Evolutionary conservation across 2,888 invertebrate species (phyloP).

Genomic region (Chymomyza caudatula): DNA sequence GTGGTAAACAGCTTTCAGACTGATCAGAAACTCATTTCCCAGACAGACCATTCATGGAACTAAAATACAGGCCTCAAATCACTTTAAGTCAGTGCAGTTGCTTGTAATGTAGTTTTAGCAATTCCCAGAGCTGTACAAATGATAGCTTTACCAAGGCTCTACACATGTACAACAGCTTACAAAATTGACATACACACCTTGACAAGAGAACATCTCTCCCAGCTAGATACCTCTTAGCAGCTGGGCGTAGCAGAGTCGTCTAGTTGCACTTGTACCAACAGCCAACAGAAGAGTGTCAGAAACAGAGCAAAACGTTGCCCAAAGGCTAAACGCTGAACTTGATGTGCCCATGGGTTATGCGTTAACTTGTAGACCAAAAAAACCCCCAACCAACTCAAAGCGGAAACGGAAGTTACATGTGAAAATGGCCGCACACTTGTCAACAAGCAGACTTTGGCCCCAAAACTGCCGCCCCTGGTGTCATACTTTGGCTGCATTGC

Average conservation of each 20-base stretch:
- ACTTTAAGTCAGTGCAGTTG: neutral
- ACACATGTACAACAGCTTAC: conserved; percentile 43
- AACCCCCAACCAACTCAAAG: conserved; percentile 55
- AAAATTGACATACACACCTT: conserved; percentile 33
- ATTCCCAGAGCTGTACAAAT: neutral
- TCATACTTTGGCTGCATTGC: neutral
- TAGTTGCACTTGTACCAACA: conserved; percentile 42
- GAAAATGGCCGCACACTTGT: conserved; percentile 42
- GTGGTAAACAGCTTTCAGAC: neutral
- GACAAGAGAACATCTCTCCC: neutral
- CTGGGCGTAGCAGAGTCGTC: conserved; percentile 4
- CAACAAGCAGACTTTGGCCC: neutral
- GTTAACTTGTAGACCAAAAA: neutral
- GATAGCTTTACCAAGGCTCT: neutral
- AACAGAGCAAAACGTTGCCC: conserved; percentile 45
- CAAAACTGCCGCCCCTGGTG: neutral
- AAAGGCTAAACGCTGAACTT: conserved; percentile 48
- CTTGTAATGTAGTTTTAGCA: neutral
- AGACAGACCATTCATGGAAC: neutral
- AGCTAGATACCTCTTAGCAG: neutral
- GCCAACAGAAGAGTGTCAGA: conserved; percentile 47
- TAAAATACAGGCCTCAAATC: neutral
- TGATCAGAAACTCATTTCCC: neutral
- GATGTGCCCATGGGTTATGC: neutral
- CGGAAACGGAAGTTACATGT: conserved; percentile 70